These are phyloP conservation scores for Capitulum mitella DNA, from an alignment of 2,888 invertebrate genomes.

Conservation along the genomic window DNA sequence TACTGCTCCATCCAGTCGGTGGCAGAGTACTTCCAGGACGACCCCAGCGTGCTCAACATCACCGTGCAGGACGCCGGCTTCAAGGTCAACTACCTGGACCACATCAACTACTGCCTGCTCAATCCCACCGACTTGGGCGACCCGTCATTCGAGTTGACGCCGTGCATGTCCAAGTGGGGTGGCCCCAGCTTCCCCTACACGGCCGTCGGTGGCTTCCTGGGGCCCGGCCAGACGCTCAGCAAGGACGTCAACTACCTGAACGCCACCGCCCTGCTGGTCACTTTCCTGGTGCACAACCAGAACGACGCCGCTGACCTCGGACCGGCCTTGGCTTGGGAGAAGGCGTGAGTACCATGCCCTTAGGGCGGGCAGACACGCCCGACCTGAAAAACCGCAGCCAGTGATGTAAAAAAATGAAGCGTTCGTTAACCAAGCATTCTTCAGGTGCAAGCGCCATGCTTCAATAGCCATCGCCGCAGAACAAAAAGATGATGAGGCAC, in stretches of 20 bases:
- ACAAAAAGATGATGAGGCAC: too few species aligned
- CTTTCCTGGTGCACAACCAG: constrained; percentile 82
- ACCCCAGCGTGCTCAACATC: constrained; percentile 49
- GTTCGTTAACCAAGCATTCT: too few species aligned
- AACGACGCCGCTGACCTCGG: constrained; percentile 64
- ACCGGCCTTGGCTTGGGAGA: constrained; percentile 78
- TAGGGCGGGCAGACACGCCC: too few species aligned
- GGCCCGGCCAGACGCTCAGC: constrained; percentile 33
- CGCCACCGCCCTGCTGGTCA: constrained; percentile 79
- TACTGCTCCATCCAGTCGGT: constrained; percentile 82
- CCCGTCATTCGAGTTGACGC: constrained; percentile 50
- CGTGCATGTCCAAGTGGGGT: constrained; percentile 79
- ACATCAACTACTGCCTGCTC: constrained; percentile 56
- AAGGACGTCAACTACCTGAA: constrained; percentile 54
- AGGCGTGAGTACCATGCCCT: constrained; percentile 44
- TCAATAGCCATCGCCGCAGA: too few species aligned
- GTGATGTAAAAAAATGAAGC: too few species aligned
- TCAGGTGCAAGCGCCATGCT: too few species aligned
- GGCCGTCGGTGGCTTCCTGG: constrained; percentile 76
- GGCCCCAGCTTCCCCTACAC: constrained; percentile 89
- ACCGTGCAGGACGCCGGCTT: constrained; percentile 46
- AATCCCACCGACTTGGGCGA: constrained; percentile 26
- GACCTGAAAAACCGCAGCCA: too few species aligned
- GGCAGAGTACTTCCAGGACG: constrained; percentile 85
- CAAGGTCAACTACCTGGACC: constrained; percentile 67